Percentiles rank a stretch among this genome's conserved stretches.
These are phyloP conservation scores for Protula sp. DNA, from an alignment of 2,888 invertebrate species.

Conservation along the genomic window DNA sequence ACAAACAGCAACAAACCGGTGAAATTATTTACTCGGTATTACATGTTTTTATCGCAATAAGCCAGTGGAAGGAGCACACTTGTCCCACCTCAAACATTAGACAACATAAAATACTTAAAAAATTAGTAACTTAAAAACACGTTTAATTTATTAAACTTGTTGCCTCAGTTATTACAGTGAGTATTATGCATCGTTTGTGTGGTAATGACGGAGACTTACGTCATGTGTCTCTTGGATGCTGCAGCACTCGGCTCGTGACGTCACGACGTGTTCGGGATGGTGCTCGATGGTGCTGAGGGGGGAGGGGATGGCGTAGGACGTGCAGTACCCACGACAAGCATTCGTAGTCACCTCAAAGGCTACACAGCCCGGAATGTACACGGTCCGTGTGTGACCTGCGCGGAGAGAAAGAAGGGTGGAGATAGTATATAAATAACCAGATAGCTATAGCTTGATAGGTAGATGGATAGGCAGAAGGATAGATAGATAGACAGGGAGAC, in stretches of 20 bases:
- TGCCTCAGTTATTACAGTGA: too few species aligned
- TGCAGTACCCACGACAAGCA: constrained; percentile 81
- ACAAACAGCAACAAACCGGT: too few species aligned
- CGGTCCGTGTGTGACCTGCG: constrained; percentile 71
- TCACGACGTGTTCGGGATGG: constrained; percentile 63
- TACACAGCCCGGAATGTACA: constrained; percentile 78
- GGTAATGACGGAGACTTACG: constrained; percentile 57
- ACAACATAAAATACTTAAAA: too few species aligned
- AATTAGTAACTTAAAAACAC: too few species aligned
- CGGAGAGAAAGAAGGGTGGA: background rate
- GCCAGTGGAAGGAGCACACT: too few species aligned
- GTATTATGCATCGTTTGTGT: too few species aligned
- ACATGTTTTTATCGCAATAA: too few species aligned
- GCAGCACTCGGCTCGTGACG: constrained; percentile 81
- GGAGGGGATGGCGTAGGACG: constrained; percentile 76
- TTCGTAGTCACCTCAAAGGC: constrained; percentile 80
- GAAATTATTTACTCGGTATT: background rate
- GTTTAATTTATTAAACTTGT: too few species aligned
- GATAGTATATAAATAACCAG: background rate
- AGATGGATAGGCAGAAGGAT: too few species aligned
- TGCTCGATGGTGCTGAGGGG: constrained; percentile 46
- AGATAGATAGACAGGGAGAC: too few species aligned
- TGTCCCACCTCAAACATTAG: too few species aligned
- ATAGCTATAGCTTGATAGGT: too few species aligned
- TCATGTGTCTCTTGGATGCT: constrained; percentile 84